phyloP scores from a whole-genome alignment of 37 sponge, comb jelly and placozoan genomes.

The Petrosia ficiformis region DNA sequence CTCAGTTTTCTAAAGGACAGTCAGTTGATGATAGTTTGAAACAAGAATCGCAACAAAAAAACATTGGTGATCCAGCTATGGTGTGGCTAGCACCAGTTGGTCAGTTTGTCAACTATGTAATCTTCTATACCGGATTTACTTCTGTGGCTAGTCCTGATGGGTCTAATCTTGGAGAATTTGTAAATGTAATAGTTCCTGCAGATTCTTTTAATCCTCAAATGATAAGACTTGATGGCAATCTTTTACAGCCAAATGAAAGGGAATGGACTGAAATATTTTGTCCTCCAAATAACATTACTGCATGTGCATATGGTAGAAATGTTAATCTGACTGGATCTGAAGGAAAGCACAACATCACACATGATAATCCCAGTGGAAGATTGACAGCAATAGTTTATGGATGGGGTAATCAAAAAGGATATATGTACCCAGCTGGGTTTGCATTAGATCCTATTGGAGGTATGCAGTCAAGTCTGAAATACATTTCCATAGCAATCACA shows the following conservation, averaged over 20 bases:
- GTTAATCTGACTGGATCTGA: not conserved
- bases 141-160: not conserved
- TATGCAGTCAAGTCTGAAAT: too few relatives aligned
- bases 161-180: not conserved
- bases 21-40: slow-evolving; percentile 8
- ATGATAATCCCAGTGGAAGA: slow-evolving; percentile 10
- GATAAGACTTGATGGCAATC: not conserved
- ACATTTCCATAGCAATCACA: too few relatives aligned
- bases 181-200: slow-evolving; percentile 13
- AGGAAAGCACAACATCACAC: not conserved
- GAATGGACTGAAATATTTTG: slow-evolving; percentile 21
- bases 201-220: slow-evolving; percentile 21
- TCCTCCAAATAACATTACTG: not conserved
- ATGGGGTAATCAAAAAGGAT: slow-evolving; percentile 22
- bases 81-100: slow-evolving; percentile 22
- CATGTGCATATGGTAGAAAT: slow-evolving; percentile 32
- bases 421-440: slow-evolving; percentile 34
- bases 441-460: slow-evolving; percentile 33
- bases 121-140: too few relatives aligned
- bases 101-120: slow-evolving; percentile 39
- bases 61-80: slow-evolving; percentile 51
- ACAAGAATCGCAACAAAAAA: not conserved
- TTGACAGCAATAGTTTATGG: slow-evolving; percentile 19
- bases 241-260: not conserved
- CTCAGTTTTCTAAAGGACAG: slow-evolving; percentile 47